These are phyloP conservation scores for Ameiurus melas DNA, from an alignment of 2,113 vertebrate species.

Conservation along the genomic window DNA sequence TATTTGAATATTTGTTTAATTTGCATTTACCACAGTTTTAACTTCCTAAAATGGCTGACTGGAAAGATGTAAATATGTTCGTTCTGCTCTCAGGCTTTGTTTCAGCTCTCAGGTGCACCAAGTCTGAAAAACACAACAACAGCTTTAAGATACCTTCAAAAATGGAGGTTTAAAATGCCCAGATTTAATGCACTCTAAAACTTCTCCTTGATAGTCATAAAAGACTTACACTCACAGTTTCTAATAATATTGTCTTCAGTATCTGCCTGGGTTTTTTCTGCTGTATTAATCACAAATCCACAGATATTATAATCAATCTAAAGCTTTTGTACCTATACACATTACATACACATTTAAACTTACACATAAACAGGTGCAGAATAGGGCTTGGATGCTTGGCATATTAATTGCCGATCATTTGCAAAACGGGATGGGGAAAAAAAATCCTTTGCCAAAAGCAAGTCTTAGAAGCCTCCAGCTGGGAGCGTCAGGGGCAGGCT, in stretches of 20 bases:
- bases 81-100: constrained; percentile 18
- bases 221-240: neutral
- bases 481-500: constrained; percentile 82
- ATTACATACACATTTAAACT: constrained; percentile 47
- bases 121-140: neutral
- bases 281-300: neutral
- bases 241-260: neutral
- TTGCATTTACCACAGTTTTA: constrained; percentile 57
- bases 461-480: constrained; percentile 82
- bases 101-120: constrained; percentile 29
- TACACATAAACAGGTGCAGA: constrained; percentile 78
- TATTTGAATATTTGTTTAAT: constrained; percentile 47
- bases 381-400: constrained; percentile 80
- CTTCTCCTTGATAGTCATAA: neutral
- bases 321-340: constrained; percentile 53
- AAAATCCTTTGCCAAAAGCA: constrained; percentile 80
- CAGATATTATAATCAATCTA: constrained; percentile 46
- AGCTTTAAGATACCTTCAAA: neutral
- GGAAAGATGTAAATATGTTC: constrained; percentile 51
- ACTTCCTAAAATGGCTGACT: constrained; percentile 51
- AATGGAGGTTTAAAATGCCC: neutral
- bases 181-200: neutral
- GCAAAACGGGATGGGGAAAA: constrained; percentile 76
- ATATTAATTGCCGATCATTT: constrained; percentile 85
- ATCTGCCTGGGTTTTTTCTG: neutral